These are phyloP conservation scores for Dastarcus helophoroides DNA, from an alignment of 2,888 invertebrate species.

Conservation along the genomic window DNA sequence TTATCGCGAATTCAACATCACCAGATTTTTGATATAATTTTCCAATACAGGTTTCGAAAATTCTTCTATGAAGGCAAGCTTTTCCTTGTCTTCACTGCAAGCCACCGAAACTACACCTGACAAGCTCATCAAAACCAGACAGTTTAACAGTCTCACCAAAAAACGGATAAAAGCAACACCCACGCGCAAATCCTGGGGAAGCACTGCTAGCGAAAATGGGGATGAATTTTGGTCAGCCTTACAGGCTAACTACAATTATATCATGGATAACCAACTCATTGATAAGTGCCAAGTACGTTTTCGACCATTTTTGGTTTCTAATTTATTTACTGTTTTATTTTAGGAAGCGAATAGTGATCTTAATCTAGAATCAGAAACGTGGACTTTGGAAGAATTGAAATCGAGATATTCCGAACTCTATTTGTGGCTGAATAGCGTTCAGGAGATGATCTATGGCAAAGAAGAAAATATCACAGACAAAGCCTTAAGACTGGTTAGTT, in stretches of 20 bases:
- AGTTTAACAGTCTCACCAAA: constrained; percentile 75
- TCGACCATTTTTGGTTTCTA: not conserved
- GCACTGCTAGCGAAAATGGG: constrained; percentile 57
- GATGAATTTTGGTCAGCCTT: constrained; percentile 89
- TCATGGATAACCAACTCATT: constrained; percentile 90
- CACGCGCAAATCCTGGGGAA: constrained; percentile 64
- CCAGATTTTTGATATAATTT: not conserved
- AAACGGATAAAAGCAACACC: constrained; percentile 47
- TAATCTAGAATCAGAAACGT: constrained; percentile 49
- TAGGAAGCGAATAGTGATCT: constrained; percentile 71
- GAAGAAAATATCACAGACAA: constrained; percentile 58
- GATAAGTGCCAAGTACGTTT: constrained; percentile 62
- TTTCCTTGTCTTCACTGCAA: constrained; percentile 72
- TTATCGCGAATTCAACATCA: too few species aligned
- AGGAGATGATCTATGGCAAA: constrained; percentile 65
- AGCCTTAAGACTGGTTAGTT: constrained; percentile 41
- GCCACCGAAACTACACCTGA: constrained; percentile 42
- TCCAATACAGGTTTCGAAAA: constrained; percentile 53
- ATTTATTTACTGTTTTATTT: not conserved
- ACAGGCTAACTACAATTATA: constrained; percentile 84
- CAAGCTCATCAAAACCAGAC: constrained; percentile 50
- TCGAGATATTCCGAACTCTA: constrained; percentile 71
- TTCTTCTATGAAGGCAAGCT: constrained; percentile 63
- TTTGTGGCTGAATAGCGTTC: constrained; percentile 69
- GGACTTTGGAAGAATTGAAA: constrained; percentile 61